These are phyloP conservation scores for Athene noctua DNA, from an alignment of 2,113 vertebrate genomes.

Conservation along the genomic window DNA sequence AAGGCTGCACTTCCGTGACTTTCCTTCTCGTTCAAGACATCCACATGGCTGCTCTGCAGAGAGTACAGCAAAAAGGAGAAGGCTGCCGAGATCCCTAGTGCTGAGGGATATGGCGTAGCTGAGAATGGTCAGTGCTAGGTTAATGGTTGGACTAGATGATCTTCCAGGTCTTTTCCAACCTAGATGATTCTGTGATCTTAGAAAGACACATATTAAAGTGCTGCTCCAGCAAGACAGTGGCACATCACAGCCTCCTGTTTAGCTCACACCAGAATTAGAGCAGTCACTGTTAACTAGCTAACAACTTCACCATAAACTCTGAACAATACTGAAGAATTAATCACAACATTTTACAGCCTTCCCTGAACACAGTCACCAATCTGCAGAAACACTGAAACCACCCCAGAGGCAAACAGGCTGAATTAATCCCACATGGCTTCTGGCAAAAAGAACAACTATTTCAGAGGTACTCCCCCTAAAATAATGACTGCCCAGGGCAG, in stretches of 20 bases:
- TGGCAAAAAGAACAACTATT: background rate
- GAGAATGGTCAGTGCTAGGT: no score
- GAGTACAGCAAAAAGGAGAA: background rate
- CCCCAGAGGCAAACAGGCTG: background rate
- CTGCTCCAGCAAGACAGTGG: background rate
- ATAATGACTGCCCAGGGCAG: background rate
- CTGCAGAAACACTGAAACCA: background rate
- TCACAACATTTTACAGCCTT: background rate
- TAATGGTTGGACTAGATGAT: no score
- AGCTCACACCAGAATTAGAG: conserved; percentile 38
- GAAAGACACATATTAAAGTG: background rate
- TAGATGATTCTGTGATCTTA: background rate
- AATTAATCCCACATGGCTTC: background rate
- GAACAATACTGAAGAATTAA: conserved; percentile 22
- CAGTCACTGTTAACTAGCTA: conserved; percentile 43
- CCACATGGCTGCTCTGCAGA: background rate
- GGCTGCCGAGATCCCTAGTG: background rate
- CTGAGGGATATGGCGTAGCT: no score
- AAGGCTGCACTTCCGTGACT: background rate
- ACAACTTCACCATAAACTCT: background rate
- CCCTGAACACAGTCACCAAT: background rate
- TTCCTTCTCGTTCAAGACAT: background rate
- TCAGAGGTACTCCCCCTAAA: background rate
- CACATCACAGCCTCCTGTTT: conserved; percentile 15
- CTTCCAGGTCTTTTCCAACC: no score